Base-by-base conservation (phyloP, 2,797 vertebrate species). In the Gobionotothen gibberifrons region DNA sequence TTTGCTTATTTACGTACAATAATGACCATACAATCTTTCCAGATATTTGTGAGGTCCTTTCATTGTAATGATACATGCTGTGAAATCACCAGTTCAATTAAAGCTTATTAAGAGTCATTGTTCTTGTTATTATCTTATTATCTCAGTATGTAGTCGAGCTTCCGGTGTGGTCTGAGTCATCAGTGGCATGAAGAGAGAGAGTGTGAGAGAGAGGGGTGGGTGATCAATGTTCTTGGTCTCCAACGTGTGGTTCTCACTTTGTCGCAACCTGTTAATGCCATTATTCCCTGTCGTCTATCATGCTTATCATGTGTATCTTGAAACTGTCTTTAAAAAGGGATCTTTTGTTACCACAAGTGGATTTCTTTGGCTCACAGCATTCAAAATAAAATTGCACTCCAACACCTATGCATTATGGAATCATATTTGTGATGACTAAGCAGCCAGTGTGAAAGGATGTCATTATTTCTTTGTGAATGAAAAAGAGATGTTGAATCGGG, bases 81-180 rank as follows among this genome's bases (percentile, higher is more conserved):
- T 71, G 44, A 79, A 82, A 64, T 70, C 64, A 70, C 22, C 53
- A 32, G 64, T 47, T 60, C 15, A 73, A 69, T 47, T 76, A 17
- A 64, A 81, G 44, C 70, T 77, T 39, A 73, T 85, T 74, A 81
- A 57, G n/a, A 36, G 44, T 55, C 57, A 77, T 68, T 87, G 69
- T 84, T 88, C 48, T 69, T 32, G 1, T 67, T 69, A 57, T 70
- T 78, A 65, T 85, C 66, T 6, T 36, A 36, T 36, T 36, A 36
- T 59, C 49, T 72, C 67, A 43, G 47, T 43, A 71, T 43, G 63
- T 48, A 67, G 29, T 11, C 62, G 65, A 76, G 62, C 60, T 75
- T 82, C 74, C 74, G 61, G 71, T 82, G 60, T n/a, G 15, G 60
- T 72, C 56, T 89, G 87, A 90, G 76, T 91, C 89, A 90, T 85